Evolutionary conservation across 2,888 invertebrate species (phyloP).

Genomic region (Panzeria rudis): DNA sequence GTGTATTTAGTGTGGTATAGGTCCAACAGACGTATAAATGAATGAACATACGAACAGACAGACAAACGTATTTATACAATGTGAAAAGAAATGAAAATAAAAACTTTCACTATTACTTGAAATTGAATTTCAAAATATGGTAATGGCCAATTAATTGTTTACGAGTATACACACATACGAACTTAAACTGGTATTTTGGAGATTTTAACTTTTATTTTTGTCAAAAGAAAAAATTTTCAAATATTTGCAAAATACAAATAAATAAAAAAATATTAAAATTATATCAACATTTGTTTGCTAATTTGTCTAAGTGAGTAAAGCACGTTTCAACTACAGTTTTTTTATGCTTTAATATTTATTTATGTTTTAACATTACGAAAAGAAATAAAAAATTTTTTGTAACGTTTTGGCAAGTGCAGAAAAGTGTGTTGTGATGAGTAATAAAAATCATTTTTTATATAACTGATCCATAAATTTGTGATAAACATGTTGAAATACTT

Average conservation of each 20-base stretch:
- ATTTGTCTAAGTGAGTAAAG: background rate
- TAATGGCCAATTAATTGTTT: constrained; percentile 46
- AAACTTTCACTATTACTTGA: constrained; percentile 72
- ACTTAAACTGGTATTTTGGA: constrained; percentile 6
- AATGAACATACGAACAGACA: constrained; percentile 3
- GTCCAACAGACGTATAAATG: constrained; percentile 18
- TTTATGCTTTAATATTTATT: constrained; percentile 22
- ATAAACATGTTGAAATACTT: constrained; percentile 43
- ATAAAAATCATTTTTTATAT: constrained; percentile 56
- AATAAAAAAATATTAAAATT: background rate
- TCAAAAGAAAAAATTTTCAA: too few species aligned
- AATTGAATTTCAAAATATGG: constrained; percentile 63
- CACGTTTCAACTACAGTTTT: constrained; percentile 10
- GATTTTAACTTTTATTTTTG: too few species aligned
- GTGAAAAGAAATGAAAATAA: constrained; percentile 47
- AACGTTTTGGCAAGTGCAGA: constrained; percentile 40
- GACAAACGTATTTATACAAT: constrained; percentile 7
- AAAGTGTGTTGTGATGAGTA: constrained; percentile 51
- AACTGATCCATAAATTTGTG: constrained; percentile 50
- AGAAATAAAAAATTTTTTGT: constrained; percentile 32
- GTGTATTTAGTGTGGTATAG: constrained; percentile 20
- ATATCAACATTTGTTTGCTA: constrained; percentile 13
- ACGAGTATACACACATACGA: too few species aligned
- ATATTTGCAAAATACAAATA: constrained; percentile 13
- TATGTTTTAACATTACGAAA: constrained; percentile 5